phyloP scores from a whole-genome alignment of 2,888 invertebrate species.

The Euproctis similis region DNA sequence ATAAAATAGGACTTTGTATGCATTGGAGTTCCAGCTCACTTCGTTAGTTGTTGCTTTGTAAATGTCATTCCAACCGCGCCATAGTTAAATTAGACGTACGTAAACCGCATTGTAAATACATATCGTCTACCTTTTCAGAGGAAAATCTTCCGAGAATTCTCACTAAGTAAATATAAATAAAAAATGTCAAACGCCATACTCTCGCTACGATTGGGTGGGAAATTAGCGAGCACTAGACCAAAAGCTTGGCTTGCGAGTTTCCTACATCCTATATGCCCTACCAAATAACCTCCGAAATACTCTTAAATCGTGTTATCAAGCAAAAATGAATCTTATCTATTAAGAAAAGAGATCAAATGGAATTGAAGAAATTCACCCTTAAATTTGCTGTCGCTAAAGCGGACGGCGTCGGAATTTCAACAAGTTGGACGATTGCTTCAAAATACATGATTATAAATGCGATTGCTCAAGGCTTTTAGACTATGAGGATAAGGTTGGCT shows the following conservation, averaged over 20 bases:
- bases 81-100: slow-evolving; percentile 11
- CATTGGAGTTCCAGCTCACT: not conserved
- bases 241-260: slow-evolving; percentile 67
- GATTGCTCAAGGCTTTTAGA: slow-evolving; percentile 28
- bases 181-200: slow-evolving; percentile 57
- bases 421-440: slow-evolving; percentile 60
- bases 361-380: slow-evolving; percentile 29
- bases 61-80: slow-evolving; percentile 3
- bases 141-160: slow-evolving; percentile 30
- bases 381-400: slow-evolving; percentile 52
- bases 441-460: slow-evolving; percentile 35
- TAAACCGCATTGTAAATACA: slow-evolving; percentile 28
- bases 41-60: slow-evolving; percentile 1
- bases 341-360: slow-evolving; percentile 33
- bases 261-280: slow-evolving; percentile 42
- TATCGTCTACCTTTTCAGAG: slow-evolving; percentile 21
- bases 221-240: slow-evolving; percentile 67
- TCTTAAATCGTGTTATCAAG: slow-evolving; percentile 13
- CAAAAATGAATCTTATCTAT: slow-evolving; percentile 40
- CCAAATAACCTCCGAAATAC: slow-evolving; percentile 13
- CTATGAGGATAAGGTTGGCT: slow-evolving; percentile 35
- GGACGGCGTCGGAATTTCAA: slow-evolving; percentile 71
- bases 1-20: not conserved
- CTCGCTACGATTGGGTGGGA: slow-evolving; percentile 57
- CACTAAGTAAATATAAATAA: slow-evolving; percentile 41